Conservation (phyloP, 1,140 invertebrate species). For the Trichoplusia ni region DNA sequence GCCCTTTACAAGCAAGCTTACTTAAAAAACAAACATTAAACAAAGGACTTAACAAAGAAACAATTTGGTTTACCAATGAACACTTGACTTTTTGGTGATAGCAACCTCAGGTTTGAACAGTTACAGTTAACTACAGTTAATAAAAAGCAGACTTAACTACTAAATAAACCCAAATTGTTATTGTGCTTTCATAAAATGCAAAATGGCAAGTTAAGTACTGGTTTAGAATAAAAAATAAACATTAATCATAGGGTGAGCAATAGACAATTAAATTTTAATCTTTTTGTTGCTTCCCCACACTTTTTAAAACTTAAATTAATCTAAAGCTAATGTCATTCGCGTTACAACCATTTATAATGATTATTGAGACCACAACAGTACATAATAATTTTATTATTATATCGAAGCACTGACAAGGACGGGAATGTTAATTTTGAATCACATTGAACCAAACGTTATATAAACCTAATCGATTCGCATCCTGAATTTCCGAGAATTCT, state of each 20-base stretch:
- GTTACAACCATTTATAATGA: slow-evolving; percentile 42
- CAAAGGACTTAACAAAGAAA: slow-evolving; percentile 29
- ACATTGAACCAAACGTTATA: slow-evolving; percentile 24
- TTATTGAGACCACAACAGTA: slow-evolving; percentile 46
- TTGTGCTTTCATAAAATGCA: slow-evolving; percentile 34
- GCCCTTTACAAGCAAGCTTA: neutral
- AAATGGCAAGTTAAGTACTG: slow-evolving; percentile 40
- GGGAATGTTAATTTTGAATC: slow-evolving; percentile 60
- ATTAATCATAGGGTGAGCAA: neutral
- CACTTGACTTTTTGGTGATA: slow-evolving; percentile 48
- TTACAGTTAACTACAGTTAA: slow-evolving; percentile 1
- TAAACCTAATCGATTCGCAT: too few species aligned
- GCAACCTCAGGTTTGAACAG: slow-evolving; percentile 6
- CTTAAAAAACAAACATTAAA: slow-evolving; percentile 11
- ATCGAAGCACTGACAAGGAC: slow-evolving; percentile 38
- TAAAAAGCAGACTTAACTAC: neutral
- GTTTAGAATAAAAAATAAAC: slow-evolving; percentile 12
- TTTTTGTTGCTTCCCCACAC: neutral
- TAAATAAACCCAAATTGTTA: neutral
- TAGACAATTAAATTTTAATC: neutral
- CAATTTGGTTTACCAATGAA: slow-evolving; percentile 44
- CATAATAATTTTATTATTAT: slow-evolving; percentile 38
- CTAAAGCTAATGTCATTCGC: slow-evolving; percentile 45
- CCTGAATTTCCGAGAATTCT: too few species aligned
- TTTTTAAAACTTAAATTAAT: slow-evolving; percentile 27